Conservation (phyloP, 1,140 invertebrate genomes). For the Drosophila willistoni region DNA sequence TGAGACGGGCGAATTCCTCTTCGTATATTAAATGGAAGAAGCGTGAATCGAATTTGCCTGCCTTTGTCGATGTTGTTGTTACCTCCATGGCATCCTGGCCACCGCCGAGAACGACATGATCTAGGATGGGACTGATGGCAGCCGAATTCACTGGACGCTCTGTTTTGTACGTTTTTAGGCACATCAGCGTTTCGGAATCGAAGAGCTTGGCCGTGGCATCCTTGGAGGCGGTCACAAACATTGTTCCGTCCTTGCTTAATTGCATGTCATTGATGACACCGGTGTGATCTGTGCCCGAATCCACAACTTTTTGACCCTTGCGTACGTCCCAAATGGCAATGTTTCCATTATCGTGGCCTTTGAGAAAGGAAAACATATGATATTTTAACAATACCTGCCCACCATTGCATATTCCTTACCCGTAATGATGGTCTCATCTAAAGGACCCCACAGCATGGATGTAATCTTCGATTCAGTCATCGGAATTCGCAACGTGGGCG, state of each 20-base stretch:
- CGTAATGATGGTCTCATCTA: constrained; percentile 96
- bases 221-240: constrained; percentile 98
- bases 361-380: constrained; percentile 1
- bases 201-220: constrained; percentile 97
- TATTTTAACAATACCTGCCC: not conserved
- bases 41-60: constrained; percentile 98
- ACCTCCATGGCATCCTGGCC: constrained; percentile 99
- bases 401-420: constrained; percentile 74
- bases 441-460: constrained; percentile 94
- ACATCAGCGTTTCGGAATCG: constrained; percentile 92
- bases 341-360: constrained; percentile 95
- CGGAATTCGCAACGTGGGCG: constrained; percentile 87
- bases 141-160: constrained; percentile 98
- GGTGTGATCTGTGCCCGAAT: constrained; percentile 91
- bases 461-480: constrained; percentile 92
- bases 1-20: constrained; percentile 99
- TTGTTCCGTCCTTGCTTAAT: constrained; percentile 94
- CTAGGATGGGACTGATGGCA: constrained; percentile 95
- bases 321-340: constrained; percentile 95
- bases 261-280: constrained; percentile 98
- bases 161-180: constrained; percentile 97
- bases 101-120: constrained; percentile 98
- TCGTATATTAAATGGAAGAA: constrained; percentile 99
- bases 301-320: constrained; percentile 91
- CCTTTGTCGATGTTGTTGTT: constrained; percentile 96